Percentiles rank a stretch among this genome's conserved stretches.
Evolutionary conservation across 2,797 vertebrate genomes (phyloP).

Genomic region (Ctenopoma kingsleyae): DNA sequence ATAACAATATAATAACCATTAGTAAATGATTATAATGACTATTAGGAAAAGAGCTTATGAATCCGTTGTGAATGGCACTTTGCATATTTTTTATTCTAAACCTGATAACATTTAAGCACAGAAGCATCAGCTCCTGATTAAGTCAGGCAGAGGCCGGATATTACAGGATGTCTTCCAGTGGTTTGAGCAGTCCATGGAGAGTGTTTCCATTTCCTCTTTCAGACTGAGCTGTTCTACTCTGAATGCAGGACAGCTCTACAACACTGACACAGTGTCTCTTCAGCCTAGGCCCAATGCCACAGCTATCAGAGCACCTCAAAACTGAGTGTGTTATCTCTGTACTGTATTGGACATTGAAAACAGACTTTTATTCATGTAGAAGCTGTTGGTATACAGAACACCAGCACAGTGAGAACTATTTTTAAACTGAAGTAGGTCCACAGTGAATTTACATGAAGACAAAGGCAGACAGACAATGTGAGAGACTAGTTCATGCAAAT

Average conservation of each 20-base stretch:
- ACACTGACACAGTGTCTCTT: slow-evolving; percentile 38
- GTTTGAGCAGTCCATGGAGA: slow-evolving; percentile 39
- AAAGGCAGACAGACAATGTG: not conserved
- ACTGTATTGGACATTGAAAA: slow-evolving; percentile 20
- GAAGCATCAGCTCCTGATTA: slow-evolving; percentile 38
- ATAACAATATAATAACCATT: too few species aligned
- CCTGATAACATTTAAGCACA: slow-evolving; percentile 8
- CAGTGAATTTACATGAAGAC: slow-evolving; percentile 38
- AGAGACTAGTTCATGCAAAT: too few species aligned
- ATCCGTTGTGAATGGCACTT: not conserved
- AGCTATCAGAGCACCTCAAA: slow-evolving; percentile 13
- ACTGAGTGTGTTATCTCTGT: slow-evolving; percentile 23
- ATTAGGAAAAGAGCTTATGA: too few species aligned
- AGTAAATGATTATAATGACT: too few species aligned
- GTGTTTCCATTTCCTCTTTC: slow-evolving; percentile 46
- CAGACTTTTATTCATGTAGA: slow-evolving; percentile 26
- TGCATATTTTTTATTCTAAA: not conserved
- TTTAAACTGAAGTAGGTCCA: slow-evolving; percentile 36
- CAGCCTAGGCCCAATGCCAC: slow-evolving; percentile 40
- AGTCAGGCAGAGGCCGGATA: slow-evolving; percentile 40
- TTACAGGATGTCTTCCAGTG: slow-evolving; percentile 49
- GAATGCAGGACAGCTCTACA: slow-evolving; percentile 57
- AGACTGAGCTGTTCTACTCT: slow-evolving; percentile 48
- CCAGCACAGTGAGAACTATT: slow-evolving; percentile 16
- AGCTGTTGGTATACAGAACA: slow-evolving; percentile 43